Evolutionary conservation across 2,888 invertebrate genomes (phyloP).

Genomic region (Cetonia aurata): DNA sequence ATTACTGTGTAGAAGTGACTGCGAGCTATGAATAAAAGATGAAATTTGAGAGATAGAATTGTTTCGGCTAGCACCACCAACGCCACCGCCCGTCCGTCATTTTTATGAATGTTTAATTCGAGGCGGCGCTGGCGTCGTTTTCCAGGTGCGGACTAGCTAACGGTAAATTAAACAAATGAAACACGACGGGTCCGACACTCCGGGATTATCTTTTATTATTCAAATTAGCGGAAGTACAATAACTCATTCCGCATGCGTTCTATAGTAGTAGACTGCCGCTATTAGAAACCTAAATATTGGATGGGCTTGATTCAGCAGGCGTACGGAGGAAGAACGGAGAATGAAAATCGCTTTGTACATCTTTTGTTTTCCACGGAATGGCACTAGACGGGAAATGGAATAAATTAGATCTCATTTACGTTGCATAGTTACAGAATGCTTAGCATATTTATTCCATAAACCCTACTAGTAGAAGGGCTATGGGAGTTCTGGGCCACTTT

Average conservation of each 20-base stretch:
- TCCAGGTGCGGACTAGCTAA: slow-evolving; percentile 34
- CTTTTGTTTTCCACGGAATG: no score
- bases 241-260: slow-evolving; percentile 1
- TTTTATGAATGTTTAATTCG: slow-evolving; percentile 38
- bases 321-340: no score
- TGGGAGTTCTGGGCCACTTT: no score
- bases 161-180: slow-evolving; percentile 34
- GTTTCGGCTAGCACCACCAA: neutral
- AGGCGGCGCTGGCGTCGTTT: neutral
- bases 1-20: slow-evolving; percentile 37
- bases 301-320: no score
- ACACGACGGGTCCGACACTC: slow-evolving; percentile 15
- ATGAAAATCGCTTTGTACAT: no score
- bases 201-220: slow-evolving; percentile 36
- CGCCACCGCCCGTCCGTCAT: slow-evolving; percentile 17
- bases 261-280: neutral
- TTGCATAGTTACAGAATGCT: no score
- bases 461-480: no score
- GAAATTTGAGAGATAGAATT: slow-evolving; percentile 34
- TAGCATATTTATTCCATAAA: no score
- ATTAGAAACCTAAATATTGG: no score
- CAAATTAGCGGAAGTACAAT: slow-evolving; percentile 11
- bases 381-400: no score
- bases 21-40: slow-evolving; percentile 30
- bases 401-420: no score